Evolutionary conservation across 2,113 vertebrate genomes (phyloP).

Genomic region (Siniperca knerii): DNA sequence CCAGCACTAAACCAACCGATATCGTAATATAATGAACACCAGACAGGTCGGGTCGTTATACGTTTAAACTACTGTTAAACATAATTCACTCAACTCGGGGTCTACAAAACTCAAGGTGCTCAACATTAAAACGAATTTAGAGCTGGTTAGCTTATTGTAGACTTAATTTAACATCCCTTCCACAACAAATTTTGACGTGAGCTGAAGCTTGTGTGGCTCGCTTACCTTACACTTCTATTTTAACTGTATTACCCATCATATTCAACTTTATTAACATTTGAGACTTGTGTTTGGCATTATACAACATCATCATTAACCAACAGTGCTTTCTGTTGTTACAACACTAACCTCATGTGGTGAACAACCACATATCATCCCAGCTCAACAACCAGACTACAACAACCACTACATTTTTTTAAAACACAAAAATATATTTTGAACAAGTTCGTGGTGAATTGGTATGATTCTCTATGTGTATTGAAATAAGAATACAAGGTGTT

Average conservation of each 20-base stretch:
- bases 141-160: background rate
- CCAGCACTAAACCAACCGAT: background rate
- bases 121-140: background rate
- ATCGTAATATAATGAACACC: background rate
- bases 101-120: background rate
- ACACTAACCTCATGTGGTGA: background rate
- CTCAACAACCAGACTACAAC: no score
- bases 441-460: background rate
- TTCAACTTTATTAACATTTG: no score
- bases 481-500: background rate
- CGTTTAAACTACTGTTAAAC: no score
- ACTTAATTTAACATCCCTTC: background rate
- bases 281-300: background rate
- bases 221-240: background rate
- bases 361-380: background rate
- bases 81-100: background rate
- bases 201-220: background rate
- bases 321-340: no score
- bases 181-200: background rate
- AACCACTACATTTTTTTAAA: no score
- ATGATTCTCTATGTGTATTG: background rate
- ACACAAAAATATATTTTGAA: no score
- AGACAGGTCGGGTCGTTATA: fast-evolving
- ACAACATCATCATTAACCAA: background rate
- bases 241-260: no score